These are phyloP conservation scores for Drosophila pallidifrons DNA, from an alignment of 1,140 invertebrate species.

Conservation along the genomic window DNA sequence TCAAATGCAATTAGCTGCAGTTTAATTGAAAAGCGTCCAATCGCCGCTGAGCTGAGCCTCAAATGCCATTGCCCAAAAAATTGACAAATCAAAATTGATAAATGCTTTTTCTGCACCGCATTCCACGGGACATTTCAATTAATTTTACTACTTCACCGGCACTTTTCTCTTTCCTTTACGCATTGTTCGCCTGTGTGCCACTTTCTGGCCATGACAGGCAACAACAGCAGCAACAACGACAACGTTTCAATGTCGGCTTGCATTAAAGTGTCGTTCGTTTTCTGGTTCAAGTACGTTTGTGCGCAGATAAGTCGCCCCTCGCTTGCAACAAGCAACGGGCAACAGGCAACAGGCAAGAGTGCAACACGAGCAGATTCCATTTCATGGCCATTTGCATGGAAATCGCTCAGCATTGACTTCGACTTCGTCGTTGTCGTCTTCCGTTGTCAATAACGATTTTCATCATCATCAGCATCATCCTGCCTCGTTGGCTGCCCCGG, in stretches of 20 bases:
- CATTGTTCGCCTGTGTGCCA: constrained; percentile 57
- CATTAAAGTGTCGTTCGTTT: constrained; percentile 82
- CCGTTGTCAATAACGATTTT: constrained; percentile 83
- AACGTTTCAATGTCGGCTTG: constrained; percentile 80
- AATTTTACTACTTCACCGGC: constrained; percentile 54
- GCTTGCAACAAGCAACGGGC: background rate
- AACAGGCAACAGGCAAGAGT: constrained; percentile 7
- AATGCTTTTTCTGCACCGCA: constrained; percentile 44
- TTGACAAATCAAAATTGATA: constrained; percentile 50
- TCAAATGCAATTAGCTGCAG: constrained; percentile 76
- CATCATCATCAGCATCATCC: constrained; percentile 77
- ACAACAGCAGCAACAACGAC: constrained; percentile 36
- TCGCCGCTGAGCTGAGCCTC: background rate
- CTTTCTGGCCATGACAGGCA: constrained; percentile 53
- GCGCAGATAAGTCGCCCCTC: constrained; percentile 42
- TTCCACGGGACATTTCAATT: constrained; percentile 64
- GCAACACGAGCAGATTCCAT: constrained; percentile 69
- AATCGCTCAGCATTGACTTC: constrained; percentile 56
- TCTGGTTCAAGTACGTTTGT: constrained; percentile 82
- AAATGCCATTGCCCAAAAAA: constrained; percentile 50
- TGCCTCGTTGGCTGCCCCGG: constrained; percentile 45
- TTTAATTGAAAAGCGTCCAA: constrained; percentile 70
- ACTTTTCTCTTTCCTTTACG: constrained; percentile 60
- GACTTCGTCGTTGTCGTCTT: constrained; percentile 52
- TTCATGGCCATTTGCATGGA: constrained; percentile 83